Conservation (phyloP, 2,113 vertebrate genomes). For the Thalassarche chlororhynchos region DNA sequence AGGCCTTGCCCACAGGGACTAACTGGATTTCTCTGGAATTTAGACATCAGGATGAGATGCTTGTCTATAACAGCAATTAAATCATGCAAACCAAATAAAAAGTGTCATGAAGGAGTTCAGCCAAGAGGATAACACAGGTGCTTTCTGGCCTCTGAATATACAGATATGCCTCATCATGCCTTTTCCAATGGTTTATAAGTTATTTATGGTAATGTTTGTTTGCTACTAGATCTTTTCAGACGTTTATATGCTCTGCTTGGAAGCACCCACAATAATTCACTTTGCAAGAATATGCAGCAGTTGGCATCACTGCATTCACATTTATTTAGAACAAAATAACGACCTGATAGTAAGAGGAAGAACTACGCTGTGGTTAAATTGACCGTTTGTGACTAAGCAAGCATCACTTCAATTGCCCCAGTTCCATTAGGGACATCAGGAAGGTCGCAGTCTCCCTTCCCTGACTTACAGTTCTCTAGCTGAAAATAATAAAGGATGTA, state of each 20-base stretch:
- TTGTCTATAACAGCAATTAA: not conserved
- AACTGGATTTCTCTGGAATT: not conserved
- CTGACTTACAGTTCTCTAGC: not conserved
- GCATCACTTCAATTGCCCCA: not conserved
- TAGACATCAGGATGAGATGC: not conserved
- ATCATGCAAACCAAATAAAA: not conserved
- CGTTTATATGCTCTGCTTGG: not conserved
- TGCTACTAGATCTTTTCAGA: not conserved
- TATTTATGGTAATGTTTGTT: not conserved
- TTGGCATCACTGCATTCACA: not conserved
- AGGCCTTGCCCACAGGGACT: not conserved
- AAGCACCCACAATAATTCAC: not conserved
- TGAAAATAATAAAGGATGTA: not conserved
- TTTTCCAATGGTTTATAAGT: not conserved
- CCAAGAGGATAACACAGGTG: accelerated
- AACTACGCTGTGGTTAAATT: not conserved
- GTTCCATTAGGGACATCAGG: not conserved
- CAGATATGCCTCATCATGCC: not conserved
- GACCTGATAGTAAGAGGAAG: not conserved
- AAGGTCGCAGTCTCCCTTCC: not conserved
- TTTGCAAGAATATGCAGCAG: not conserved
- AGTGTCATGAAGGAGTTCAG: not conserved
- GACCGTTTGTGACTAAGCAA: not conserved
- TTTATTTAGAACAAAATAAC: not conserved
- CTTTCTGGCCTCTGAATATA: not conserved